phyloP scores from a whole-genome alignment of 2,888 invertebrate genomes.

The Cacoxenus indagator region DNA sequence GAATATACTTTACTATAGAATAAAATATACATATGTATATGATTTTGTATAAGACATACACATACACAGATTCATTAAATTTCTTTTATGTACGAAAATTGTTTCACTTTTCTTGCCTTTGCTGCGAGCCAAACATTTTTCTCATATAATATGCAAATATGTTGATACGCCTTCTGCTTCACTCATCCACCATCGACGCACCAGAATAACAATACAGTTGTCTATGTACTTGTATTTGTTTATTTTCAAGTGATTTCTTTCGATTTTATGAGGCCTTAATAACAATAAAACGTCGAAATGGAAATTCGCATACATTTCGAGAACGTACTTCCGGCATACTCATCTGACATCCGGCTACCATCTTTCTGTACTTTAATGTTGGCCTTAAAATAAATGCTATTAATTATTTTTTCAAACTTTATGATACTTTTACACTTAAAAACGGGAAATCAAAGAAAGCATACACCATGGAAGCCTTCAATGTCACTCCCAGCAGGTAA shows the following conservation, averaged over 20 bases:
- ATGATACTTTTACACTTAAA: conserved; percentile 28
- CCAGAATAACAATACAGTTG: no score
- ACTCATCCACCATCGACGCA: conserved; percentile 15
- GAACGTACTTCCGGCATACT: background rate
- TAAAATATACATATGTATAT: background rate
- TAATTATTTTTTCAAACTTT: conserved; percentile 58
- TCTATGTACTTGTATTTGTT: background rate
- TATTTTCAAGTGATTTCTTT: conserved; percentile 54
- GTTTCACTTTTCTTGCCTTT: conserved; percentile 35
- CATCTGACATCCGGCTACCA: background rate
- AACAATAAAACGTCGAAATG: conserved; percentile 48
- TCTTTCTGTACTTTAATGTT: background rate
- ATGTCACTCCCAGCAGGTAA: conserved; percentile 1
- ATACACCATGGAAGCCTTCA: background rate
- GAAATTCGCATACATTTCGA: conserved; percentile 56
- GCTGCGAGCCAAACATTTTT: conserved; percentile 46
- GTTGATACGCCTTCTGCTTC: conserved; percentile 6
- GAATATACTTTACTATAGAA: no score
- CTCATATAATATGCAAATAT: conserved; percentile 57
- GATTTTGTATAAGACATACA: background rate
- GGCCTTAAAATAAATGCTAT: conserved; percentile 57
- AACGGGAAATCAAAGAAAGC: background rate
- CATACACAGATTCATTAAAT: background rate
- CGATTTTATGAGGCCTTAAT: conserved; percentile 59
- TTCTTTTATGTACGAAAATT: conserved; percentile 1